Evolutionary conservation across 2,113 vertebrate genomes (phyloP).

Genomic region (Cathartes aura): DNA sequence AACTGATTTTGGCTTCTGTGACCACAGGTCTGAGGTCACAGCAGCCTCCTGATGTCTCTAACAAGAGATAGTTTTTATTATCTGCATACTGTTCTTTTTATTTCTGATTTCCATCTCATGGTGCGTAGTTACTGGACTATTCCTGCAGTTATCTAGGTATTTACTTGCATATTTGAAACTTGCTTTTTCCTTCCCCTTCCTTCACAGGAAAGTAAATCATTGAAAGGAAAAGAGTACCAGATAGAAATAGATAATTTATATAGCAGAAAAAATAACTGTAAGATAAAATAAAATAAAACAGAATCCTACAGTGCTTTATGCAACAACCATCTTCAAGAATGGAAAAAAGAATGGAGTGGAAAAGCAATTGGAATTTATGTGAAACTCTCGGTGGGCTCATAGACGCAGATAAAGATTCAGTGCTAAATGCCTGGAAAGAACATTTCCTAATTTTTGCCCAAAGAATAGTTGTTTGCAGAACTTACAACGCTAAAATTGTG

Average conservation of each 20-base stretch:
- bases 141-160: not conserved
- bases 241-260: slow-evolving; percentile 11
- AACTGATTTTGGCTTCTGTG: slow-evolving; percentile 1
- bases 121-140: not conserved
- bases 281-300: not conserved
- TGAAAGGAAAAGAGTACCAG: not conserved
- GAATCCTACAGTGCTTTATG: not conserved
- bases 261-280: not conserved
- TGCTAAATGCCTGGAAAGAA: slow-evolving; percentile 63
- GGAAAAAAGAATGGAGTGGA: slow-evolving; percentile 49
- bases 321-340: slow-evolving; percentile 20
- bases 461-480: slow-evolving; percentile 40
- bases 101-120: not conserved
- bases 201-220: not conserved
- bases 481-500: not conserved
- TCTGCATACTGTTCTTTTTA: not conserved
- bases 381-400: slow-evolving; percentile 42
- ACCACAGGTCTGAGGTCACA: not conserved
- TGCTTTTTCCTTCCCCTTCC: not conserved
- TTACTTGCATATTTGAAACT: slow-evolving; percentile 14
- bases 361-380: slow-evolving; percentile 60
- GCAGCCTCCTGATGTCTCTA: not conserved
- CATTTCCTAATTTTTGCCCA: slow-evolving; percentile 63
- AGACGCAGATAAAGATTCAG: slow-evolving; percentile 43
- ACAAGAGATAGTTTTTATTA: not conserved